Evolutionary conservation across 2,113 vertebrate species (phyloP).

Genomic region (Micromys minutus): DNA sequence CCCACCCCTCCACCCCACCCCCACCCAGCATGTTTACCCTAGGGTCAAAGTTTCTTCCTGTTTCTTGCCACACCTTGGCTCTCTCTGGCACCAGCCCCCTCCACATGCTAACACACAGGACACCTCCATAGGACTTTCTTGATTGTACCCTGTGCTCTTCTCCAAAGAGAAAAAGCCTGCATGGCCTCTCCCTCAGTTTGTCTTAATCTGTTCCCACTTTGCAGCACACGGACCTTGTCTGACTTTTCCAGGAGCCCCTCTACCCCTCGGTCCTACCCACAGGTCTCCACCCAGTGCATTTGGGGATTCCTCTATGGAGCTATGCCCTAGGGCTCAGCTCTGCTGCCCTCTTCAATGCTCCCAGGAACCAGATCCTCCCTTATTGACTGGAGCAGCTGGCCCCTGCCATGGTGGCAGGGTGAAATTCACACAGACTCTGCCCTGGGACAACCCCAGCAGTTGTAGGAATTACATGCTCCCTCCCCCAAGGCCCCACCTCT

Average conservation of each 20-base stretch:
- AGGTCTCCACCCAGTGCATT: not conserved
- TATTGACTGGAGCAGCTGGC: slow-evolving; percentile 75
- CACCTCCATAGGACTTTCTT: not conserved
- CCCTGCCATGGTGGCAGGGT: not conserved
- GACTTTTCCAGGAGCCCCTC: not conserved
- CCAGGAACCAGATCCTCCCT: not conserved
- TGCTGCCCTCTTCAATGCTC: not conserved
- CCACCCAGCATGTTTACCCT: not conserved
- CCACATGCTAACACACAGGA: not conserved
- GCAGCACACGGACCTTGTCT: not conserved
- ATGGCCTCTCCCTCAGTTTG: not conserved
- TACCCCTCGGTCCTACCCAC: rapidly evolving
- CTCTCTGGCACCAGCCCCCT: not conserved
- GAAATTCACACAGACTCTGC: not conserved
- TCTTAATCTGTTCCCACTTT: not conserved
- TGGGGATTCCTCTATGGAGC: not conserved
- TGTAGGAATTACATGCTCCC: not conserved
- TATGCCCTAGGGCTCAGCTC: not conserved
- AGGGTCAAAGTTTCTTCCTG: not conserved
- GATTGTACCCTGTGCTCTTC: rapidly evolving
- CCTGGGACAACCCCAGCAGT: slow-evolving; percentile 38
- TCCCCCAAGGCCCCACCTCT: not conserved
- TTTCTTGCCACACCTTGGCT: not conserved
- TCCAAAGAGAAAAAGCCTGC: too few species aligned
- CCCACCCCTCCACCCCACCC: not conserved